Conservation (phyloP, 2,113 vertebrate genomes). For the Misgurnus anguillicaudatus region DNA sequence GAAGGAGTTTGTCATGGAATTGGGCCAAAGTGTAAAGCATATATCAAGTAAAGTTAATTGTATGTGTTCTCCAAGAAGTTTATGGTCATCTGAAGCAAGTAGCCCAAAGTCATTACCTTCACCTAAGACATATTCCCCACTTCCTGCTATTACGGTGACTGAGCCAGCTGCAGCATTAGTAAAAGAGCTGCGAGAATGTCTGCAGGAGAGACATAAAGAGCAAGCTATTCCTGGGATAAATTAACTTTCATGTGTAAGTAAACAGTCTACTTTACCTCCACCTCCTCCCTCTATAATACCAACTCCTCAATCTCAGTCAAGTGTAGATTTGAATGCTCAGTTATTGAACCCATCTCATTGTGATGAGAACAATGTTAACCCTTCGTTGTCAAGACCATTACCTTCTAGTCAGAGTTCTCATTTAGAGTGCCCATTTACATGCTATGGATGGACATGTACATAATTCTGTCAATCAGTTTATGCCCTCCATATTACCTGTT, state of each 20-base stretch:
- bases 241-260: background rate
- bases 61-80: background rate
- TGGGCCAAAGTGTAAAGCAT: background rate
- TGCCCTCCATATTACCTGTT: too few relatives aligned
- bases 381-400: too few relatives aligned
- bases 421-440: too few relatives aligned
- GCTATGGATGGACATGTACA: too few relatives aligned
- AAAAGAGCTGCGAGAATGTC: background rate
- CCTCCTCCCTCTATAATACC: too few relatives aligned
- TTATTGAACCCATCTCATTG: too few relatives aligned
- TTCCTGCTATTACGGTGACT: background rate
- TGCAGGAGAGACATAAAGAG: background rate
- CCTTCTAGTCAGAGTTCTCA: too few relatives aligned
- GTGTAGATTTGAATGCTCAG: too few relatives aligned
- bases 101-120: background rate
- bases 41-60: background rate
- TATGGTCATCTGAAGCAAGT: background rate
- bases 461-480: too few relatives aligned
- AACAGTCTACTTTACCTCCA: background rate
- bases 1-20: too few relatives aligned
- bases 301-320: too few relatives aligned
- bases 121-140: background rate
- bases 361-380: too few relatives aligned
- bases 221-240: background rate
- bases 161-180: background rate